Percentiles rank a stretch among this genome's conserved stretches.
Conservation (phyloP, 2,888 invertebrate species). For the Desoria tigrina region DNA sequence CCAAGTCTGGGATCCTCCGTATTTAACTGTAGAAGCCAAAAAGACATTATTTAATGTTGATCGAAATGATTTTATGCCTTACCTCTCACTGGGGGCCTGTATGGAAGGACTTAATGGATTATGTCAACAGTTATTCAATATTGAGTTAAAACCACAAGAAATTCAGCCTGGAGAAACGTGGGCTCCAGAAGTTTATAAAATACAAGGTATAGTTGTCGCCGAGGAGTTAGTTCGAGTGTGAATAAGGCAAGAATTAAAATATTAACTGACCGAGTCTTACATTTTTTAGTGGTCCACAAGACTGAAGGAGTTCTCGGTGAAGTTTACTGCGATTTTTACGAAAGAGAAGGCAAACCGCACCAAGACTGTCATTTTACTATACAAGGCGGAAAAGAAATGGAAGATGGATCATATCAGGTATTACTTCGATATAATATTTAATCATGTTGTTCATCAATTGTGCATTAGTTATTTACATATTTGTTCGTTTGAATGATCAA, state of each 20-base stretch:
- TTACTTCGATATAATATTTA: background rate
- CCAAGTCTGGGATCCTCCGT: conserved; percentile 81
- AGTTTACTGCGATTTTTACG: conserved; percentile 97
- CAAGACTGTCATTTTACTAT: conserved; percentile 99
- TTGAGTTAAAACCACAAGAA: conserved; percentile 72
- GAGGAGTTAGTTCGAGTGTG: background rate
- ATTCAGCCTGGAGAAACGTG: conserved; percentile 80
- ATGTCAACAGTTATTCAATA: conserved; percentile 79
- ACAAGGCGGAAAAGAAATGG: conserved; percentile 79
- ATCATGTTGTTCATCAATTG: too few relatives aligned
- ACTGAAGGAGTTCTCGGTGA: conserved; percentile 80
- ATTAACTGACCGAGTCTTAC: too few relatives aligned
- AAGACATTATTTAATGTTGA: conserved; percentile 66
- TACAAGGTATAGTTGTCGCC: conserved; percentile 64
- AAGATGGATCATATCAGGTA: conserved; percentile 81
- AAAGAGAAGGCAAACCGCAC: conserved; percentile 84
- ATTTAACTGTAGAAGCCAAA: conserved; percentile 75
- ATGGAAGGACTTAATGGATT: conserved; percentile 95
- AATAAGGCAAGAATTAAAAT: background rate
- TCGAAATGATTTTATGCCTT: conserved; percentile 73
- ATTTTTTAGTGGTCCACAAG: conserved; percentile 70
- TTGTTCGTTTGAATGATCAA: conserved; percentile 57
- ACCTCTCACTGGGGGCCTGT: conserved; percentile 88
- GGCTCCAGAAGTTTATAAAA: conserved; percentile 84
- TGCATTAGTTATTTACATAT: background rate